These are phyloP conservation scores for Drosophila watanabei DNA, from an alignment of 1,140 invertebrate genomes.

Conservation along the genomic window DNA sequence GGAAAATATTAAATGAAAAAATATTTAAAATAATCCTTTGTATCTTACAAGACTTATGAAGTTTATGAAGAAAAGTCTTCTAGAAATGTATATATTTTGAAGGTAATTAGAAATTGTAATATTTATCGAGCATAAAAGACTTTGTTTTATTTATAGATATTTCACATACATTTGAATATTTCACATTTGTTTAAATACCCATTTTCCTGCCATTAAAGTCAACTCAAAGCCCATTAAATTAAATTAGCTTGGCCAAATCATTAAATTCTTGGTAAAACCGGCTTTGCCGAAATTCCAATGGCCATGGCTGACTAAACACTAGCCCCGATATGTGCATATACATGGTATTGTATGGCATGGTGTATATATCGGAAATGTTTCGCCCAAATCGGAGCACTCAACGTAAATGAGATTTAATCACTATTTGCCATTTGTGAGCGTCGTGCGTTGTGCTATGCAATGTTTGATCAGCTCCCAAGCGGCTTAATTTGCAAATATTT, in stretches of 20 bases:
- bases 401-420: conserved; percentile 50
- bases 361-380: conserved; percentile 23
- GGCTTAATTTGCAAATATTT: conserved; percentile 79
- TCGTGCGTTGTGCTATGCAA: conserved; percentile 7
- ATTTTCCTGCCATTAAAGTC: background rate
- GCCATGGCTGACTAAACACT: conserved; percentile 12
- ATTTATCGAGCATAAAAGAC: too few species aligned
- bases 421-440: conserved; percentile 24
- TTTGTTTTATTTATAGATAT: background rate
- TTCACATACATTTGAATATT: background rate
- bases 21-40: too few species aligned
- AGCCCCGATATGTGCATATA: background rate
- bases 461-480: conserved; percentile 52
- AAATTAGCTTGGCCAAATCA: conserved; percentile 9
- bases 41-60: too few species aligned
- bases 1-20: too few species aligned
- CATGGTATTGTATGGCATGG: background rate
- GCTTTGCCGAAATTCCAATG: background rate
- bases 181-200: background rate
- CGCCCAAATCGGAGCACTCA: conserved; percentile 37
- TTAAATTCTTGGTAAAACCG: background rate
- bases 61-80: too few species aligned
- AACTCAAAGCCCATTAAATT: background rate
- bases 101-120: too few species aligned
- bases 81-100: too few species aligned